Evolutionary conservation across 2,113 vertebrate species (phyloP), one percentile per base, ranked within the genome.

Genomic region (Nothocercus nigrocapillus): DNA sequence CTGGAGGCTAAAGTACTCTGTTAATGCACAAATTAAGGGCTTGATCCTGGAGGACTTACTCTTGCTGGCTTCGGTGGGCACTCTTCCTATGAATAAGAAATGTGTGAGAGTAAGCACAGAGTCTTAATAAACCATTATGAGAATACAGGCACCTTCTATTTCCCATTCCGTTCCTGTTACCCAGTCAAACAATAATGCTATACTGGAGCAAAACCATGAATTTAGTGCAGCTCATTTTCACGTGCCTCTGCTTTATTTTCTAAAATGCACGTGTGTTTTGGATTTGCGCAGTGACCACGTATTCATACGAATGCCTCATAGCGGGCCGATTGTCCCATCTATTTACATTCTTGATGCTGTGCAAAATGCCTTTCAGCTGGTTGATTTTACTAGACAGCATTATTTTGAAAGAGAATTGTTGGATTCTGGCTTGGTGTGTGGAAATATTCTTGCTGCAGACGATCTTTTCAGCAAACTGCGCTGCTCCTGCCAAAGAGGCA

Each of bases 291-390:
- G 19, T 80, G 79, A 77, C 73, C 82, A 51, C 24, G 24, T 76
- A 87, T 58, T 69, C 21, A 28, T 63, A 40, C 5, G 5, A 89
- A 88, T 47, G 19, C 32, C 32, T 28, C 67, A 54, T 63, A 85
- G 67, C 30, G 0, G 11, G 24, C 82, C 78, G 93, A 83, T 7
- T 67, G 79, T 83, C 88, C 82, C 6, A 58, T 91, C 25, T 94
- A 70, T 91, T 95, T 91, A 93, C 89, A 78, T 91, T 78, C 93
- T 59, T 68, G 61, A 85, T 88, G 61, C 82, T 72, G 72, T 78
- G 51, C 25, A 78, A 95, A 95, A 93, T 42, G 67, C 32, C 72
- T 88, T 93, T 94, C 93, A 94, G 49, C 79, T 88, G 85, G 68
- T 67, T 95, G 82, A 70, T 91, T 91, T 97, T 85, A 90, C 66